Base-by-base conservation (phyloP, 2,888 invertebrate genomes). In the Buathra laborator region DNA sequence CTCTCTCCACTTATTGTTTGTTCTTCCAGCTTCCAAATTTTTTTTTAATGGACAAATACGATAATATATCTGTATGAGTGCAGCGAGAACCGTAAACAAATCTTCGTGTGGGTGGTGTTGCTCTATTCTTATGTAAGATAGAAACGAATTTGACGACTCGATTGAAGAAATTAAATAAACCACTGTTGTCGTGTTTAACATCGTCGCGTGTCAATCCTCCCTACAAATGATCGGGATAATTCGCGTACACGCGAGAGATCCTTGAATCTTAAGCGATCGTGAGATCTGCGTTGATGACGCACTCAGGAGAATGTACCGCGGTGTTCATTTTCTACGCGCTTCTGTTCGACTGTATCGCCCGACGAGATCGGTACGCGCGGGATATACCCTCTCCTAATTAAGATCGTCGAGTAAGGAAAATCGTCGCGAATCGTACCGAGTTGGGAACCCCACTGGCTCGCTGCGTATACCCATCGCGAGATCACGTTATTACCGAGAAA, bases 401-500 rank as follows among this genome's bases (percentile, higher is more conserved):
- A 86, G 87, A 86, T 84, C 86, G 70, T 68, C 46, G 77, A 32
- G 66, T 59, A 44, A 72, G 72, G 74, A 84, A 86, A 86, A 83
- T 86, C 78, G 59, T 71, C 70, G 74, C 48, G 62, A 78, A 81
- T 77, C 76, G 83, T 83, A 75, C 76, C 83, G 32, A 56, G 29
- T 14, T 46, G 67, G 76, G 32, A 64, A 64, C 62, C 74, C 46
- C 16, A 46, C 29, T 6, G 68, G 48, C 46, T 56, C 44, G 24
- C 44, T 71, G 59, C 81, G 67, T 68, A 72, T 59, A 44, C 66
- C 29, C 59, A n/a, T 29, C 44, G 68, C 46, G 76, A 51, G 84
- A 83, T 85, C 81, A 79, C 85, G 83, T 86, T 86, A 85, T 81
- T 85, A 85, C 81, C 81, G 74, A 85, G 85, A 82, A 86, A 86